phyloP scores from a whole-genome alignment of 2,888 invertebrate species.

The Leucophenga montana region DNA sequence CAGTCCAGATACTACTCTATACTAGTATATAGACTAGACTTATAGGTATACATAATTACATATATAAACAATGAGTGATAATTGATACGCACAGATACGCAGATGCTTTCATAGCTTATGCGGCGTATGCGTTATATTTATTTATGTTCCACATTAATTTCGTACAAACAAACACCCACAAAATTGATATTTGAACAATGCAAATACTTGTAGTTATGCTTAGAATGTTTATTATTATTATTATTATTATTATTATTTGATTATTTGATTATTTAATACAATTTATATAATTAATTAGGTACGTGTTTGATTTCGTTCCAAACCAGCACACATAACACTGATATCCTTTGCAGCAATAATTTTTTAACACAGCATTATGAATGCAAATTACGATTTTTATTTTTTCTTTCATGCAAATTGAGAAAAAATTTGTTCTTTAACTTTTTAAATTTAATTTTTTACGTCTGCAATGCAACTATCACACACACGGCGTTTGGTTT shows the following conservation, averaged over 20 bases:
- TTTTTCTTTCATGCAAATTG: neutral
- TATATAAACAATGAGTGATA: neutral
- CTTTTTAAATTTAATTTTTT: neutral
- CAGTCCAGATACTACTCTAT: constrained; percentile 6
- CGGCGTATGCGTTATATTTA: constrained; percentile 48
- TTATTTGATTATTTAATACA: neutral
- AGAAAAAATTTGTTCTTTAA: neutral
- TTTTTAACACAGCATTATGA: neutral
- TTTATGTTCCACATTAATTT: constrained; percentile 28
- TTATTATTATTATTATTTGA: neutral
- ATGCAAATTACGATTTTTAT: neutral
- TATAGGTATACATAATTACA: too few relatives aligned
- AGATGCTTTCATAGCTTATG: constrained; percentile 1
- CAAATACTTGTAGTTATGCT: neutral
- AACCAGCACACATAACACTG: neutral
- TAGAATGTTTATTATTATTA: neutral
- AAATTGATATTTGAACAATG: neutral
- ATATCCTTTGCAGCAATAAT: neutral
- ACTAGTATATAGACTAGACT: neutral
- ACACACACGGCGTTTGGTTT: too few relatives aligned
- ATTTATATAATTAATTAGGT: neutral
- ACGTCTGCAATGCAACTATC: too few relatives aligned
- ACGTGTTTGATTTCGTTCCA: too few relatives aligned
- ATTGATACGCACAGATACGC: neutral
- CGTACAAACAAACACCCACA: neutral